Conservation (phyloP, 2,888 invertebrate species). For the Dryadula phaetusa region DNA sequence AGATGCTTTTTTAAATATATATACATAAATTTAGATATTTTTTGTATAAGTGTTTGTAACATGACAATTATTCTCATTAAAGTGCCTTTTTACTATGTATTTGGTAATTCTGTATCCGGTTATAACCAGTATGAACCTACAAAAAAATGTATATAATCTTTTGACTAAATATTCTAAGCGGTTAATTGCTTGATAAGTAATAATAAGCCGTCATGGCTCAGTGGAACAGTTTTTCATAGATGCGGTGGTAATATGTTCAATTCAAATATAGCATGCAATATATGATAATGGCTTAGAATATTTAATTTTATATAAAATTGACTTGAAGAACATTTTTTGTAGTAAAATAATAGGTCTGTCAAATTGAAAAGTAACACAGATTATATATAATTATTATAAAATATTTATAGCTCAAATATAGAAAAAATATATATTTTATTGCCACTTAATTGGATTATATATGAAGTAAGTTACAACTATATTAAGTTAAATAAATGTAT, state of each 20-base stretch:
- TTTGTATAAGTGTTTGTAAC: conserved; percentile 8
- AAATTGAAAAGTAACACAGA: not conserved
- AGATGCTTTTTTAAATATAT: conserved; percentile 10
- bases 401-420: too few species aligned
- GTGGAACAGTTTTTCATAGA: not conserved
- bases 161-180: not conserved
- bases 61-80: conserved; percentile 31
- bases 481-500: conserved; percentile 7
- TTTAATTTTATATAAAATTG: not conserved
- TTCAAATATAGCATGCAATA: not conserved
- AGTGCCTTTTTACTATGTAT: conserved; percentile 13
- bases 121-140: not conserved
- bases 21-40: not conserved
- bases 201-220: not conserved
- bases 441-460: not conserved
- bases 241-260: not conserved
- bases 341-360: not conserved
- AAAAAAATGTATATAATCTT: not conserved
- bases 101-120: not conserved
- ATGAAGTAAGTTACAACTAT: conserved; percentile 1
- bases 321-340: too few species aligned
- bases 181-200: not conserved
- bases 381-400: not conserved
- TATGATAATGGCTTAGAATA: not conserved
- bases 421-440: not conserved